A percentile compares a stretch with the other conserved stretches of the same genome.
These are phyloP conservation scores for Drosophila santomea DNA, from an alignment of 1,140 invertebrate genomes.

Conservation along the genomic window DNA sequence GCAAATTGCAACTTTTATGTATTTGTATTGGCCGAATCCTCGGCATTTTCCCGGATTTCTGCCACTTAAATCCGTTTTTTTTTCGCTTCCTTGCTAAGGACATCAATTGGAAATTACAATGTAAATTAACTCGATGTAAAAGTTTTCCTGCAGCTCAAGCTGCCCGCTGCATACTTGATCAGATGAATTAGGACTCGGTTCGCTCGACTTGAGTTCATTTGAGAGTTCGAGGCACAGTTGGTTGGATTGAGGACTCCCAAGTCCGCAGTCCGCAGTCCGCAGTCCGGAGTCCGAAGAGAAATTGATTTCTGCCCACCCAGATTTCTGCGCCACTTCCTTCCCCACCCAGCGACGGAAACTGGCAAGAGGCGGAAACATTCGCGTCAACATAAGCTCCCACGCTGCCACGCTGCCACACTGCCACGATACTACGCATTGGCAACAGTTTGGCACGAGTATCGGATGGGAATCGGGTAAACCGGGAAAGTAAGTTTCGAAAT, in stretches of 20 bases:
- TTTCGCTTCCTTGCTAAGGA: slow-evolving; percentile 23
- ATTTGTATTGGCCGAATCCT: slow-evolving; percentile 48
- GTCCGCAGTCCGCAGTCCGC: background rate
- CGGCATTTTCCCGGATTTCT: slow-evolving; percentile 25
- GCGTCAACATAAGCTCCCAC: slow-evolving; percentile 44
- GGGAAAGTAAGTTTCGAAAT: slow-evolving; percentile 65
- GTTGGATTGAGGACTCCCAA: slow-evolving; percentile 4
- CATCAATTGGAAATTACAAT: slow-evolving; percentile 62
- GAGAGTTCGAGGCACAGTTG: slow-evolving; percentile 3
- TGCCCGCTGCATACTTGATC: slow-evolving; percentile 43
- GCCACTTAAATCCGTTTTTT: slow-evolving; percentile 16
- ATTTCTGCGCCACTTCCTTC: background rate
- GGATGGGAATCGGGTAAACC: slow-evolving; percentile 43
- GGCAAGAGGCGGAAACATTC: slow-evolving; percentile 48
- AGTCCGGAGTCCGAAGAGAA: slow-evolving; percentile 21
- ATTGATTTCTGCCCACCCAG: slow-evolving; percentile 44
- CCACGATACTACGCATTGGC: slow-evolving; percentile 43
- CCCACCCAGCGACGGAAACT: slow-evolving; percentile 41
- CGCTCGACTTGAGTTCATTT: slow-evolving; percentile 17
- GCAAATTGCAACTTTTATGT: slow-evolving; percentile 61
- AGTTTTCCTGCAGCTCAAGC: slow-evolving; percentile 44
- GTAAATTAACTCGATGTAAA: slow-evolving; percentile 62
- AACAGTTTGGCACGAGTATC: slow-evolving; percentile 71
- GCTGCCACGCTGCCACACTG: slow-evolving; percentile 16
- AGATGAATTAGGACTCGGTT: slow-evolving; percentile 49